Evolutionary conservation across 2,888 invertebrate genomes (phyloP), one percentile per base, ranked within the genome.

Genomic region (Eugnorisma glareosa): DNA sequence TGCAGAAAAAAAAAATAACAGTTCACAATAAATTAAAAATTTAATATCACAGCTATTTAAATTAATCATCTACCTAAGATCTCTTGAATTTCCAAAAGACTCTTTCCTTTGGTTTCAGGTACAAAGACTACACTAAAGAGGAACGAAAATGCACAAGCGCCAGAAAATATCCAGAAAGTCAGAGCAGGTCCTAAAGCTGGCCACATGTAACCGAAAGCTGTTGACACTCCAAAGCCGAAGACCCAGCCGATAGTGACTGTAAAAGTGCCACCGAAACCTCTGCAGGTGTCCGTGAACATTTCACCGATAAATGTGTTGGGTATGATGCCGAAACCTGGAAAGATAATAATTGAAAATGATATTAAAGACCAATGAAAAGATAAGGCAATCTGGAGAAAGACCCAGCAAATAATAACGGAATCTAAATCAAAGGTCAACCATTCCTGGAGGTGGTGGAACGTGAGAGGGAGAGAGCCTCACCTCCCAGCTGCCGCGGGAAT

Each of bases 91-190:
- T 93, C 91, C 10, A 75, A 13, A 15, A 93, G 72, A 74, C 82
- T 92, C 68, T 89, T 92, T 37, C 92, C 92, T 66, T 89, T 92
- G 10, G 93, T 93, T 78, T 93, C 93, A 0, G 92, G 92, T 21
- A 93, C 91, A 72, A 89, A 89, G 1, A 90, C 51, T 0, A 82
- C 1, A 7, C 88, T 89, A 51, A 92, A 92, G 0, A 88, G 1
- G 15, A 89, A 92, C 0, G 90, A 87, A 0, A 84, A n/a, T 0
- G 76, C 87, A 57, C 90, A 89, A 0, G 85, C 66, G 0, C 75
- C 82, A 0, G 92, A 71, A 59, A 88, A 92, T 1, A 91, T 81
- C 89, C 90, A 91, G 78, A 92, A 92, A 1, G 85, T 84, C 0
- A 85, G 57, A 40, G 85, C 77, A 1, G 78, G 78, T 78, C 92